Evolutionary conservation across 2,888 invertebrate species (phyloP).

Genomic region (Sylvicola cinctus): DNA sequence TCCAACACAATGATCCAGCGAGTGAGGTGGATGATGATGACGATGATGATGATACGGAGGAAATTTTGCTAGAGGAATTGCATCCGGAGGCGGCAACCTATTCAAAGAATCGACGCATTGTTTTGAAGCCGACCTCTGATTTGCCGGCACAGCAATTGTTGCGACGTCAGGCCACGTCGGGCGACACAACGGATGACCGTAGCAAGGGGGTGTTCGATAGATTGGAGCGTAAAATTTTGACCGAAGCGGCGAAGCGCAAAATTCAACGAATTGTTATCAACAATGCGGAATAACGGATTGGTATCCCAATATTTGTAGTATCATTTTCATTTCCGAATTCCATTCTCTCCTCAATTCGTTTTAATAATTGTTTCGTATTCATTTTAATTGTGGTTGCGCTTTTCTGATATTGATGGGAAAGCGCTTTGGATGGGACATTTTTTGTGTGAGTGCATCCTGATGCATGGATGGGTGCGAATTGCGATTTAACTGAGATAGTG

Average conservation of each 20-base stretch:
- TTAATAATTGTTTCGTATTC: too few species aligned
- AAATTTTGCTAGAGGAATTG: neutral
- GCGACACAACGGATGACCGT: neutral
- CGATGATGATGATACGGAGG: neutral
- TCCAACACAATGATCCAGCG: neutral
- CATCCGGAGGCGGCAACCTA: neutral
- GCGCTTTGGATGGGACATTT: too few species aligned
- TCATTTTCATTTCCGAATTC: too few species aligned
- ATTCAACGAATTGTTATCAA: conserved; percentile 1
- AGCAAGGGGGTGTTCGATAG: neutral
- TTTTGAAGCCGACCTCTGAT: neutral
- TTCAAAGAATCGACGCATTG: neutral
- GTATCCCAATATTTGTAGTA: too few species aligned
- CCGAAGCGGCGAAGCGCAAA: neutral
- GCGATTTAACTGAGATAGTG: too few species aligned
- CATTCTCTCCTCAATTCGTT: too few species aligned
- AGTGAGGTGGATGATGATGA: neutral
- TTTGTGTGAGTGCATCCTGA: too few species aligned
- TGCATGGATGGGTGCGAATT: too few species aligned
- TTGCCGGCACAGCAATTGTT: too few species aligned
- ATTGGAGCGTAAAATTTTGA: neutral
- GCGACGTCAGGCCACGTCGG: neutral
- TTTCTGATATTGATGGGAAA: too few species aligned
- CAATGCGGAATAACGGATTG: neutral
- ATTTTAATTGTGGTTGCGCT: too few species aligned